Evolutionary conservation across 2,797 vertebrate genomes (phyloP).

Genomic region (Erpetoichthys calabaricus): DNA sequence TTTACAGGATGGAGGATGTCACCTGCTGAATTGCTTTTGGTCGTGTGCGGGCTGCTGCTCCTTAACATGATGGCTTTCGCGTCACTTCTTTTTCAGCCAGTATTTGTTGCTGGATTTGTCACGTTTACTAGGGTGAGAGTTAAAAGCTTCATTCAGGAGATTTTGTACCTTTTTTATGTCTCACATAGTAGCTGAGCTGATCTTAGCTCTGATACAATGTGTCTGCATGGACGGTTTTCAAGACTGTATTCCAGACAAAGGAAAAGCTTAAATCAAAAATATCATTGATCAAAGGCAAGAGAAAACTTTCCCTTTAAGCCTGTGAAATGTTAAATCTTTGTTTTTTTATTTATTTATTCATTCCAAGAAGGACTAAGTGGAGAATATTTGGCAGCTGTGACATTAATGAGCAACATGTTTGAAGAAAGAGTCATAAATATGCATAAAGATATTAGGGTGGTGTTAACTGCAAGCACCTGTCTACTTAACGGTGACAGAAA

Average conservation of each 20-base stretch:
- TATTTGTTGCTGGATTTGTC: too few species aligned
- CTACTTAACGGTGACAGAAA: conserved; percentile 91
- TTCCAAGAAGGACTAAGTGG: conserved; percentile 54
- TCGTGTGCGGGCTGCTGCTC: too few species aligned
- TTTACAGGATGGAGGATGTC: too few species aligned
- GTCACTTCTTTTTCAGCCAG: too few species aligned
- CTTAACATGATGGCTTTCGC: too few species aligned
- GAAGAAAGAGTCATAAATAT: conserved; percentile 87
- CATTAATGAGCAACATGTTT: conserved; percentile 85
- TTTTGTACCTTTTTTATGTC: too few species aligned
- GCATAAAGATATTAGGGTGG: conserved; percentile 91
- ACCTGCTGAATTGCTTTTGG: too few species aligned
- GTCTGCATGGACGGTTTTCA: conserved; percentile 14
- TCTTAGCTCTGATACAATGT: too few species aligned
- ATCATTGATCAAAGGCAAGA: conserved; percentile 46
- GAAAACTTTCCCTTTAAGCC: conserved; percentile 60
- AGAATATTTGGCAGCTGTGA: conserved; percentile 85
- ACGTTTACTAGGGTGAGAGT: too few species aligned
- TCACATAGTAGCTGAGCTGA: too few species aligned
- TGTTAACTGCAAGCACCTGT: conserved; percentile 92
- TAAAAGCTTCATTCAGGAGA: too few species aligned
- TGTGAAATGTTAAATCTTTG: conserved; percentile 71
- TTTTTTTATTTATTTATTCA: conserved; percentile 83
- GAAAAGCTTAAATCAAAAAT: conserved; percentile 41
- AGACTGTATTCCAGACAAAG: conserved; percentile 28